Evolutionary conservation across 2,113 vertebrate species (phyloP).

Genomic region (Prionailurus viverrinus): DNA sequence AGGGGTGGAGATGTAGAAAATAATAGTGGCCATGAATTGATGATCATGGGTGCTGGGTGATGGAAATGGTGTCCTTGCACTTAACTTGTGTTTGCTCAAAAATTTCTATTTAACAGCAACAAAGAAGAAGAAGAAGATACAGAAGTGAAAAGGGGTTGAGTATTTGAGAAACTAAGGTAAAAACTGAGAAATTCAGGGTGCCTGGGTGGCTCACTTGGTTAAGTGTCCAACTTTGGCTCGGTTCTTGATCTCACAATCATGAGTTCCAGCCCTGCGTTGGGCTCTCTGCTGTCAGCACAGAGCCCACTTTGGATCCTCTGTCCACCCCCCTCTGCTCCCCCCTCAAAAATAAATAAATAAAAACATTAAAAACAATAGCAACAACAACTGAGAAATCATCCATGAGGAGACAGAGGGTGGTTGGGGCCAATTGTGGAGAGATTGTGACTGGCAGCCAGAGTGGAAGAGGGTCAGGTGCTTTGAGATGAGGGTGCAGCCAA

Average conservation of each 20-base stretch:
- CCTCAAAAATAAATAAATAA: no score
- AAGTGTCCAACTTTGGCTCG: no score
- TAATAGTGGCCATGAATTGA: neutral
- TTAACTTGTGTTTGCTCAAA: neutral
- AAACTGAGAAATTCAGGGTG: neutral
- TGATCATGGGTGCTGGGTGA: neutral
- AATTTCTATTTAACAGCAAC: neutral
- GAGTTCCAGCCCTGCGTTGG: no score
- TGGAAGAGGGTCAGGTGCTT: neutral
- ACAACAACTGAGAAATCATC: neutral
- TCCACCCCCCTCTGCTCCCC: no score
- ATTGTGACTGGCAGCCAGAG: neutral
- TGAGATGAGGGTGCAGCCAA: neutral
- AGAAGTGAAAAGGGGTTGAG: neutral
- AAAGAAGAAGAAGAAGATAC: neutral
- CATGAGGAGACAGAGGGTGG: neutral
- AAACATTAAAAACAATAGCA: no score
- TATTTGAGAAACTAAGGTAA: neutral
- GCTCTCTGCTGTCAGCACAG: no score
- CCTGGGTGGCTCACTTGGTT: no score
- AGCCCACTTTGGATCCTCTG: no score
- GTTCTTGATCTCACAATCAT: no score
- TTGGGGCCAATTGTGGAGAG: neutral
- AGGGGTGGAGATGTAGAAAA: neutral
- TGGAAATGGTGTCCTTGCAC: neutral